phyloP scores from a whole-genome alignment of 1,140 invertebrate genomes.

The Nomia melanderi region DNA sequence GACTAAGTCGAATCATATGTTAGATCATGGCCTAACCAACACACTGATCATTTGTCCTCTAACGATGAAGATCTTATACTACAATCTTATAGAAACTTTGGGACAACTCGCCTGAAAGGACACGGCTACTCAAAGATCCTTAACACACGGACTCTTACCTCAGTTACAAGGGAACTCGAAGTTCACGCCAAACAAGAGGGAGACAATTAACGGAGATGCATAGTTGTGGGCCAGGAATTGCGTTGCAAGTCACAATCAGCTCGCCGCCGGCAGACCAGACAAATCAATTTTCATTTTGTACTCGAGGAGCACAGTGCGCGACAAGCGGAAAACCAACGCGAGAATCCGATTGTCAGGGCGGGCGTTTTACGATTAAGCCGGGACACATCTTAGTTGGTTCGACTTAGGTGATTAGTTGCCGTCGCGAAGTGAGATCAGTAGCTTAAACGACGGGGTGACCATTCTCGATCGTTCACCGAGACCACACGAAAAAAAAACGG shows the following conservation, averaged over 20 bases:
- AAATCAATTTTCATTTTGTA: slow-evolving; percentile 73
- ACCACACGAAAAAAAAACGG: not conserved
- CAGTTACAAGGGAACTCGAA: slow-evolving; percentile 5
- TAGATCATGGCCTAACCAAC: no score
- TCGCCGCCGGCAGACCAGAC: slow-evolving; percentile 79
- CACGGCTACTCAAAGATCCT: no score
- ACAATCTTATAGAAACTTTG: no score
- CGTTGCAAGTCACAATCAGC: slow-evolving; percentile 82
- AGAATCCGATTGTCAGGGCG: slow-evolving; percentile 78
- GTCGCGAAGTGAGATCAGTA: slow-evolving; percentile 45
- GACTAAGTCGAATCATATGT: no score
- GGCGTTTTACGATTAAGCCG: slow-evolving; percentile 79
- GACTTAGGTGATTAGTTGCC: slow-evolving; percentile 76
- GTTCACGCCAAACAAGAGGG: slow-evolving; percentile 27
- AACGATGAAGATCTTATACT: no score
- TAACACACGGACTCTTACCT: not conserved
- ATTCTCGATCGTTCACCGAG: not conserved
- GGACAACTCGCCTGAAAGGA: no score
- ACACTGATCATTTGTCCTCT: no score
- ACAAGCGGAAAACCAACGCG: slow-evolving; percentile 48
- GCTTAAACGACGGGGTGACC: not conserved
- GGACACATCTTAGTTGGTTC: slow-evolving; percentile 77
- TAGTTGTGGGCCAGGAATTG: slow-evolving; percentile 81
- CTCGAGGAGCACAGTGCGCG: no score
- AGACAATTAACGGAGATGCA: slow-evolving; percentile 56